These are phyloP conservation scores for Spea bombifrons DNA, from an alignment of 2,113 vertebrate genomes.

Conservation along the genomic window DNA sequence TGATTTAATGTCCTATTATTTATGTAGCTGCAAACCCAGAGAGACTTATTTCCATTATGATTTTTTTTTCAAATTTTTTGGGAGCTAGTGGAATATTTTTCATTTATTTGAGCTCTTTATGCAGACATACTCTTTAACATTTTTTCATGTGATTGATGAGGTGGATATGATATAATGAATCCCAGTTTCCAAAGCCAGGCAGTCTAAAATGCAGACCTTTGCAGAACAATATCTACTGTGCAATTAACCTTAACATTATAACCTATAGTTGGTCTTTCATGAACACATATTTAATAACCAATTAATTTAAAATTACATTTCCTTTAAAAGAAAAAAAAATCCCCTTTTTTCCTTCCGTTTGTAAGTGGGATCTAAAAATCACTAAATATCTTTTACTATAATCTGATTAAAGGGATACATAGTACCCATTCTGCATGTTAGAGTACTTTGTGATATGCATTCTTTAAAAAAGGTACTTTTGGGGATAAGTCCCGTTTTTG, in stretches of 20 bases:
- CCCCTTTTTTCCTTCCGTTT: too few species aligned
- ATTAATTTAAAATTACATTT: too few species aligned
- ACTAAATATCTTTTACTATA: too few species aligned
- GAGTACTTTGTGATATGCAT: too few species aligned
- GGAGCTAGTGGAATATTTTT: constrained; percentile 51
- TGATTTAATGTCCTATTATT: constrained; percentile 56
- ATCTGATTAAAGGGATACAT: too few species aligned
- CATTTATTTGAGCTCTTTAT: constrained; percentile 28
- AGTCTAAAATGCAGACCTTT: constrained; percentile 40
- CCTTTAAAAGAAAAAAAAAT: too few species aligned
- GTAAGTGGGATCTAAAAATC: too few species aligned
- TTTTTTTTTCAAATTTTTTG: constrained; percentile 45
- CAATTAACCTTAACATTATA: not conserved
- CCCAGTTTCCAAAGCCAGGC: constrained; percentile 48
- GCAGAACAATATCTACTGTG: constrained; percentile 8
- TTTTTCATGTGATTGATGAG: constrained; percentile 27
- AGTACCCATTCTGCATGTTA: too few species aligned
- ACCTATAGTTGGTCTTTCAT: too few species aligned
- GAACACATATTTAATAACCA: too few species aligned
- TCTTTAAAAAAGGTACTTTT: too few species aligned
- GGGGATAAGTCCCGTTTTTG: too few species aligned
- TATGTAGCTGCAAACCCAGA: constrained; percentile 48
- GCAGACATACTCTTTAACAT: constrained; percentile 8
- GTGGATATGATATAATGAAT: constrained; percentile 43
- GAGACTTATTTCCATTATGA: constrained; percentile 45